Percentiles rank a stretch among this genome's conserved stretches.
Conservation (phyloP, 1,140 invertebrate species). For the Drosophila rhopaloa region DNA sequence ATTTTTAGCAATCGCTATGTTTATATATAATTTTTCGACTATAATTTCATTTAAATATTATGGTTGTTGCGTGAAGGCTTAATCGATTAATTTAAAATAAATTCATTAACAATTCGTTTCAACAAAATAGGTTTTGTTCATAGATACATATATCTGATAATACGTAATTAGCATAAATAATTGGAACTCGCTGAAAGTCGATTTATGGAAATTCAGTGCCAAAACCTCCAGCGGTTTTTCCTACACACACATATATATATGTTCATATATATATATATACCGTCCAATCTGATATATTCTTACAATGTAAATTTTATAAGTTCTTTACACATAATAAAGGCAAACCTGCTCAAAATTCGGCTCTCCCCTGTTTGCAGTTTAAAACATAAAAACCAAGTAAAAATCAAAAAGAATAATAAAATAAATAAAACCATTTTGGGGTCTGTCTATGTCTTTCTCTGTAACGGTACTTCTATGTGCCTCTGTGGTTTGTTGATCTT, state of each 20-base stretch:
- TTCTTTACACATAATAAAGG: constrained; percentile 31
- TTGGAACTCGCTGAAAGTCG: constrained; percentile 39
- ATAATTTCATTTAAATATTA: constrained; percentile 78
- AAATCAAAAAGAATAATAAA: neutral
- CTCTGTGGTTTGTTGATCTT: constrained; percentile 40
- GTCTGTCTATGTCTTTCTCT: constrained; percentile 9
- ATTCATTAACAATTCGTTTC: constrained; percentile 79
- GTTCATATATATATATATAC: too few species aligned
- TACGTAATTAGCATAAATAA: constrained; percentile 55
- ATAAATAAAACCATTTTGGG: constrained; percentile 17
- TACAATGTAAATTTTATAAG: constrained; percentile 30
- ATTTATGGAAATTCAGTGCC: constrained; percentile 25
- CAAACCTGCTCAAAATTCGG: constrained; percentile 2
- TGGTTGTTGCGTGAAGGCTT: constrained; percentile 49
- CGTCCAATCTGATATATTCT: constrained; percentile 33
- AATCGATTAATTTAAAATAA: constrained; percentile 73
- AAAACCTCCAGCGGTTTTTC: constrained; percentile 16
- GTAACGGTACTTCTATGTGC: constrained; percentile 31
- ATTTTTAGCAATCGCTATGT: constrained; percentile 57
- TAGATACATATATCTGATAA: constrained; percentile 39
- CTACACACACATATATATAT: constrained; percentile 18
- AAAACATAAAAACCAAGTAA: neutral
- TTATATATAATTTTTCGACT: constrained; percentile 76
- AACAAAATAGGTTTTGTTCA: constrained; percentile 63
- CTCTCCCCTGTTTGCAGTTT: neutral